phyloP scores from a whole-genome alignment of 2,888 invertebrate species.

The Tachina grossa region DNA sequence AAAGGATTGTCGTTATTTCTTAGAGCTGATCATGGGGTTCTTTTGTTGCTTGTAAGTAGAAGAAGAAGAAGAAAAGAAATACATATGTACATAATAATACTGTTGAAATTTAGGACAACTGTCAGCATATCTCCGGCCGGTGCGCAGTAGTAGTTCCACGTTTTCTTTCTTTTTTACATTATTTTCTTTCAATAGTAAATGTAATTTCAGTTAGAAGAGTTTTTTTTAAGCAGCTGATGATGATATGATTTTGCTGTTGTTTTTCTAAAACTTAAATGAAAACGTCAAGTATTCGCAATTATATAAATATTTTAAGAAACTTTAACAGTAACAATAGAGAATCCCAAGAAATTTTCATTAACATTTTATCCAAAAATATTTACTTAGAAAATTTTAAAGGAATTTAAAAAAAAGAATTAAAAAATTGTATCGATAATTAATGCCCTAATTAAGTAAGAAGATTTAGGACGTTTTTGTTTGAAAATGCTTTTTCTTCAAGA shows the following conservation, averaged over 20 bases:
- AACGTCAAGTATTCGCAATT: background rate
- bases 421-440: no score
- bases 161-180: constrained; percentile 15
- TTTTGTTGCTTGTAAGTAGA: constrained; percentile 55
- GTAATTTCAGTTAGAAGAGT: constrained; percentile 37
- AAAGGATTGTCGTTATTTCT: constrained; percentile 68
- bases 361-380: no score
- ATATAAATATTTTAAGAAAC: background rate
- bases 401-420: no score
- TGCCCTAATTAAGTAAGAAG: no score
- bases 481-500: no score
- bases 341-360: background rate
- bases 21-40: constrained; percentile 58
- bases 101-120: constrained; percentile 76
- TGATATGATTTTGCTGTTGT: constrained; percentile 60
- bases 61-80: background rate
- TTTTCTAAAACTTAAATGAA: background rate
- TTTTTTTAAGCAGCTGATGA: constrained; percentile 76
- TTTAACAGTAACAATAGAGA: background rate
- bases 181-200: constrained; percentile 41
- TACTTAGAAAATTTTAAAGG: no score
- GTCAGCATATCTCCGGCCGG: constrained; percentile 78
- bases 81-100: constrained; percentile 37
- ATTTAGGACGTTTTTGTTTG: no score
- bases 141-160: constrained; percentile 70